phyloP scores from a whole-genome alignment of 2,797 vertebrate genomes.

The Odontamblyopus rebecca region DNA sequence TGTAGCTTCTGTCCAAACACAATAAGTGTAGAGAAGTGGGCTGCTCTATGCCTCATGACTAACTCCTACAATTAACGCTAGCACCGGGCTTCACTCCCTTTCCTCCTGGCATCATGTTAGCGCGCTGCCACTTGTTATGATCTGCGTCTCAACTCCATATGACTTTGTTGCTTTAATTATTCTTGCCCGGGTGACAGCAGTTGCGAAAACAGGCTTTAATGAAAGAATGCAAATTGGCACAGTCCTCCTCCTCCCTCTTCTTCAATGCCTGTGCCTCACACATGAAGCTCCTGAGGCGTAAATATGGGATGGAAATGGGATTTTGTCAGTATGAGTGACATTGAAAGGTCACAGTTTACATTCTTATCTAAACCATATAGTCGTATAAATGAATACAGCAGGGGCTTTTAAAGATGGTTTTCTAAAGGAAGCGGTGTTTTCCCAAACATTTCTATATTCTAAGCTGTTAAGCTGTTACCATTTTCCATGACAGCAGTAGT shows the following conservation, averaged over 20 bases:
- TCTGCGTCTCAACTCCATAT: slow-evolving; percentile 8
- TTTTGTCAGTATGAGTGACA: slow-evolving; percentile 10
- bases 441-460: neutral
- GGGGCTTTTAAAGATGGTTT: neutral
- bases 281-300: slow-evolving; percentile 28
- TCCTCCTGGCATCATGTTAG: slow-evolving; percentile 35
- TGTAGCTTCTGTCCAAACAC: slow-evolving; percentile 16
- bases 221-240: slow-evolving; percentile 33
- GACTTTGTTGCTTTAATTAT: slow-evolving; percentile 25
- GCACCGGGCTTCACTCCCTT: slow-evolving; percentile 22
- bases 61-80: slow-evolving; percentile 47
- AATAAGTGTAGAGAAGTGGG: slow-evolving; percentile 32
- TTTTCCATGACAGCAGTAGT: neutral
- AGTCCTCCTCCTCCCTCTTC: slow-evolving; percentile 11
- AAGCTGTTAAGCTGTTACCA: neutral
- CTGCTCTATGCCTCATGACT: slow-evolving; percentile 18
- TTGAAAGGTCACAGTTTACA: slow-evolving; percentile 23
- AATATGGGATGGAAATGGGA: slow-evolving; percentile 38
- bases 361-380: neutral
- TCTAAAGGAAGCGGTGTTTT: neutral
- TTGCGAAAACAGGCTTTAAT: slow-evolving; percentile 33
- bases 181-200: slow-evolving; percentile 6
- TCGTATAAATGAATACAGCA: neutral
- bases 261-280: neutral
- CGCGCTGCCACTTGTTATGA: slow-evolving; percentile 40